Base-by-base conservation (phyloP, 2,113 vertebrate genomes). In the Ceuthmochares aereus region DNA sequence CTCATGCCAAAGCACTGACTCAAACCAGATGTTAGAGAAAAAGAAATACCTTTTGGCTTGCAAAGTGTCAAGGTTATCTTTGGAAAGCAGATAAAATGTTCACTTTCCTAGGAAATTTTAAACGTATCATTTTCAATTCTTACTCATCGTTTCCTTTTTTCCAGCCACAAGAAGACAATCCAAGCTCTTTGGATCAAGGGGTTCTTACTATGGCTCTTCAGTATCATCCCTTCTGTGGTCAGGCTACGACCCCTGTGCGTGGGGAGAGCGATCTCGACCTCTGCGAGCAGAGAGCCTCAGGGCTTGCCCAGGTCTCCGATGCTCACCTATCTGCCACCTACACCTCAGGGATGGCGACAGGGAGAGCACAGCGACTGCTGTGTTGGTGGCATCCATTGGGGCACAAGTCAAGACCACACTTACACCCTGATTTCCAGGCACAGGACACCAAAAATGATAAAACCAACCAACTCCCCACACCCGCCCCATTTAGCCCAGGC, bases 1-100 rank as follows among this genome's bases (percentile, higher is more conserved):
- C 77, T 74, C 94, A 96, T 96, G 95, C 93, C 73, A 74, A 96
- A 87, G 89, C 89, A 87, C 1, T 55, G n/a, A 81, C 87, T 95
- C 92, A 45, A 86, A 95, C 62, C 95, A 95, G 87, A 60, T 42
- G 87, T 85, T 87, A 66, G 59, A 63, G 78, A 80, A 69, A 49
- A 34, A 73, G 55, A 88, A 95, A 93, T 96, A 96, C 95, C 95
- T 96, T 66, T 92, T 34, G 63, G 94, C 90, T 96, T 74, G 87
- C 91, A 93, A 87, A 91, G 87, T 62, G 87, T 85, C 93, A 97
- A 40, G 82, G 93, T 64, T 83, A 93, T 82, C 95, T 89, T 89
- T 96, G 94, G 94, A 83, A 76, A 93, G 7, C 90, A 90, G 82
- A 90, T 64, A 94, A 95, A 95, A 89, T 56, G 91, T 84, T 86